Conservation (phyloP, 2,888 invertebrate genomes). For the Tholera decimalis region DNA sequence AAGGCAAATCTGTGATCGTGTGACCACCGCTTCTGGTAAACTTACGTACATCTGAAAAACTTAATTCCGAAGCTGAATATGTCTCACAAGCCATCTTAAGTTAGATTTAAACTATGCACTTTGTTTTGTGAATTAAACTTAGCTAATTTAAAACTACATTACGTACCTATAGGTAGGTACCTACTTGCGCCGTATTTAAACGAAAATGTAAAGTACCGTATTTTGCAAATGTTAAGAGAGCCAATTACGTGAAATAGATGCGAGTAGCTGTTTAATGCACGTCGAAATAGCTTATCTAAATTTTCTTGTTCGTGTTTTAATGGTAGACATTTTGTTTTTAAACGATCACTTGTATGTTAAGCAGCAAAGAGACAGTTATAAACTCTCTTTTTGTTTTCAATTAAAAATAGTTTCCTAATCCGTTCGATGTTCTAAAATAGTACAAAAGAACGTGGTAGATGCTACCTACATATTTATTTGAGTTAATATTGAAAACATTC, state of each 20-base stretch:
- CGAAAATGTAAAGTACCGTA: slow-evolving; percentile 16
- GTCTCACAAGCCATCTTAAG: neutral
- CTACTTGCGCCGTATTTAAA: slow-evolving; percentile 11
- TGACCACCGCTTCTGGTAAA: no score
- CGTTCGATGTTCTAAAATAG: neutral
- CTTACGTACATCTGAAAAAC: neutral
- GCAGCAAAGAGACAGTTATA: neutral
- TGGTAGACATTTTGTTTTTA: slow-evolving; percentile 26
- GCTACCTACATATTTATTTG: no score
- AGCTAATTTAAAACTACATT: slow-evolving; percentile 1
- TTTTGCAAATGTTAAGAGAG: slow-evolving; percentile 6
- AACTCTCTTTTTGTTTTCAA: slow-evolving; percentile 4
- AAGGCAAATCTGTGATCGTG: no score
- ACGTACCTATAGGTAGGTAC: neutral
- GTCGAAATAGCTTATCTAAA: slow-evolving; percentile 14
- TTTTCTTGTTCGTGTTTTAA: slow-evolving; percentile 26
- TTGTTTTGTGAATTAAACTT: slow-evolving; percentile 17
- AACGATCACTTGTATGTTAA: slow-evolving; percentile 19
- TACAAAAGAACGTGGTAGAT: slow-evolving; percentile 6
- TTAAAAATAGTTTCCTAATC: neutral
- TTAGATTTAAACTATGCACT: slow-evolving; percentile 16
- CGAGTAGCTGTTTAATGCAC: slow-evolving; percentile 13
- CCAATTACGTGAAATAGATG: slow-evolving; percentile 31
- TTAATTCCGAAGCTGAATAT: neutral
- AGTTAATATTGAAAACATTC: neutral